Evolutionary conservation across 2,797 vertebrate genomes (phyloP), one percentile per base, ranked within the genome.

Genomic region (Danio kyathit): DNA sequence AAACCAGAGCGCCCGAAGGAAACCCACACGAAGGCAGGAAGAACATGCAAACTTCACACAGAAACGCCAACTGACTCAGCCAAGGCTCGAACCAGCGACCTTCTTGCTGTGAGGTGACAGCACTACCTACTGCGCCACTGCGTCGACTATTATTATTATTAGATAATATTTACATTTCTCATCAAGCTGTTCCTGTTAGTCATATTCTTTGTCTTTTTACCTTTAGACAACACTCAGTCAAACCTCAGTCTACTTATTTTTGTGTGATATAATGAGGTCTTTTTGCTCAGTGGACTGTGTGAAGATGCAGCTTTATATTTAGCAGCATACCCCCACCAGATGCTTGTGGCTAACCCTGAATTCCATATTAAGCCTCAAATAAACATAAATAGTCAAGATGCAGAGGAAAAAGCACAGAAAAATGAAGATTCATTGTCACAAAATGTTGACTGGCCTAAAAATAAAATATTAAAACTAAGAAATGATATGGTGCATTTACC

Each of bases 221-320:
- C 72, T 56, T 81, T 60, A 64, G 48, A 61, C 61, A 77, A 82
- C 46, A 43, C 74, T 83, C 59, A 57, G 60, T 52, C 38, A 59
- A 79, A 74, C 65, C 78, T 74, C 74, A 46, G 29, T 29, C 29
- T 1, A 29, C 29, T 74, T 80, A 79, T 79, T 85, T 80, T 86
- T 85, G 71, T 81, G 72, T 66, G 75, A 75, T 72, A 76, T 86
- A 85, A 83, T 84, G 83, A 87, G 82, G 70, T 87, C 77, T 69
- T 84, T 88, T 88, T 85, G 82, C 66, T 76, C 83, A 84, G 82
- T 82, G 81, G 83, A 86, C 80, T 85, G 71, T 84, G 80, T 86
- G 83, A 87, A 86, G 84, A 86, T 85, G 82, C 82, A 82, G 82
- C 81, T 86, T 85, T 87, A 88, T 84, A 83, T 87, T 87, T 87